Evolutionary conservation across 2,888 invertebrate species (phyloP), one percentile per base, ranked within the genome.

Genomic region (Xanthia togata): DNA sequence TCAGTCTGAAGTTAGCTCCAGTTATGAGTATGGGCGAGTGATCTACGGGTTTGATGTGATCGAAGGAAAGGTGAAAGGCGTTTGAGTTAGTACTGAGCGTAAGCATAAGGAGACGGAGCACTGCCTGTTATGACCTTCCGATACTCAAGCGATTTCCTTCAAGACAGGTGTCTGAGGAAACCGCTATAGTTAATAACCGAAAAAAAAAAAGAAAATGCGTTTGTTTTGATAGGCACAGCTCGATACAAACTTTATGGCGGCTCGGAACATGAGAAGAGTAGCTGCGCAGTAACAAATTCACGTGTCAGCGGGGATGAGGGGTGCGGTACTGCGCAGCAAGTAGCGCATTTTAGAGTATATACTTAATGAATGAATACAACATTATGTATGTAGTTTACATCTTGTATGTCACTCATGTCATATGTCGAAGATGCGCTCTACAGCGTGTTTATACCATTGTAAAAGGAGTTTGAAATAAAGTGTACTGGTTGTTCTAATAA

Each of bases 1-100:
- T 91, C 91, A 91, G 88, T 89, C 81, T 85, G 71, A 89, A 88
- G 90, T 90, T 90, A 90, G 88, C 86, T 86, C 77, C 76, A 83
- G 88, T 82, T 89, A 79, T 86, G 82, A 84, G 70, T 67, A 75
- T 65, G 78, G 68, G 82, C 77, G 75, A 87, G 86, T 91, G 89
- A 91, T 91, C 89, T 89, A 89, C 85, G 83, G 81, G 82, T 84
- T 71, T 64, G 79, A 79, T 73, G 74, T 78, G 77, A 79, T 70
- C 76, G 76, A 38, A 63, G 47, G 75, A 75, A 83, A 62, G 86
- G 87, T 87, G 88, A 87, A 88, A 88, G 88, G 88, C 78, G 47
- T 70, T 83, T 57, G 65, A 65, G 3, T 53, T 1, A 65, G 17
- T 17, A 50, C 44, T 23, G 23, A 17, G 63, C 1, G 65, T 81